These are phyloP conservation scores for Nebria salina DNA, from an alignment of 2,888 invertebrate species.

Conservation along the genomic window DNA sequence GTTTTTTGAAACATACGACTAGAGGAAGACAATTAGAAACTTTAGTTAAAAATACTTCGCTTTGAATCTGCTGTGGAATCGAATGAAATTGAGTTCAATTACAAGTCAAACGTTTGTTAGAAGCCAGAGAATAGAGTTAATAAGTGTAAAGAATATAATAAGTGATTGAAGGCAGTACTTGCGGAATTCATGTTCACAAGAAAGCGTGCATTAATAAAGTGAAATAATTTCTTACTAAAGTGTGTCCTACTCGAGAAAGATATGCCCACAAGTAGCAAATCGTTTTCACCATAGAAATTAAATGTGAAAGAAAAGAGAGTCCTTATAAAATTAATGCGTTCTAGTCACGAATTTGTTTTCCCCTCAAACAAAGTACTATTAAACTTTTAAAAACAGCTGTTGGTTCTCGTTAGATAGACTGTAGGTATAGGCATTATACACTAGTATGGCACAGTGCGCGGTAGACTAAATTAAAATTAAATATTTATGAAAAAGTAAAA, in stretches of 20 bases:
- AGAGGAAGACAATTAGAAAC: no score
- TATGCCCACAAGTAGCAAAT: slow-evolving; percentile 16
- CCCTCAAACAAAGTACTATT: slow-evolving; percentile 29
- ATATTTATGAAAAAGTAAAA: slow-evolving; percentile 22
- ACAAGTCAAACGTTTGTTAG: background rate
- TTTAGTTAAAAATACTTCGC: no score
- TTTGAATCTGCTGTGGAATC: no score
- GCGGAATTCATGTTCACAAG: background rate
- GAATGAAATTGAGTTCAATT: no score
- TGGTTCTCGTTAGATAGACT: slow-evolving; percentile 31
- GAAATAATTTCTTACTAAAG: background rate
- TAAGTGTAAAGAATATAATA: background rate
- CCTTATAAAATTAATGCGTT: slow-evolving; percentile 39
- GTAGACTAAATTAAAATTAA: slow-evolving; percentile 23
- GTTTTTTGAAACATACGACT: no score
- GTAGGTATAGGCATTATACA: background rate
- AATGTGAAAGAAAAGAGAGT: slow-evolving; percentile 44
- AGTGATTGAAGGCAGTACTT: background rate
- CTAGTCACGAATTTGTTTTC: slow-evolving; percentile 33
- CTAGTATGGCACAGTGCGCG: slow-evolving; percentile 6
- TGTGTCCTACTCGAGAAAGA: slow-evolving; percentile 1
- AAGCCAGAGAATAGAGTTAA: background rate
- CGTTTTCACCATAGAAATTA: slow-evolving; percentile 37
- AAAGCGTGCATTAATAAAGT: background rate
- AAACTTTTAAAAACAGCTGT: slow-evolving; percentile 41